Conservation (phyloP, 2,797 vertebrate genomes). For the Enteromius argenteus region DNA sequence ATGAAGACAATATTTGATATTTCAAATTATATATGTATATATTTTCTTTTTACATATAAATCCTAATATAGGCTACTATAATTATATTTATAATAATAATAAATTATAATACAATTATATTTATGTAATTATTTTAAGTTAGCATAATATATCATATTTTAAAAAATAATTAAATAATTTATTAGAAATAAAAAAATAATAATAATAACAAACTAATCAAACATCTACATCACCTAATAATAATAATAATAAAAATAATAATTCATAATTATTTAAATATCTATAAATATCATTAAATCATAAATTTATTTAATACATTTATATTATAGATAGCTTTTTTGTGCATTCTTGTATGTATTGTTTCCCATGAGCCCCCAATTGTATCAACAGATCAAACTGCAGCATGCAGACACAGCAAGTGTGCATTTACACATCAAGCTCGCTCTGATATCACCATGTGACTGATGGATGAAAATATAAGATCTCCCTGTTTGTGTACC, state of each 20-base stretch:
- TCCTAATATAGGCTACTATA: too few species aligned
- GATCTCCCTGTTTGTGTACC: conserved; percentile 71
- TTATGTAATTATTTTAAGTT: too few species aligned
- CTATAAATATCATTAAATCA: too few species aligned
- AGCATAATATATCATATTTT: too few species aligned
- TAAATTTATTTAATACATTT: too few species aligned
- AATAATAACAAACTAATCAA: background rate
- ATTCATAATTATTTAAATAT: too few species aligned
- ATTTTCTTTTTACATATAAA: background rate
- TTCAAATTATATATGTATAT: background rate
- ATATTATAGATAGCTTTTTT: background rate
- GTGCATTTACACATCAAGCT: conserved; percentile 51
- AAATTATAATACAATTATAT: too few species aligned
- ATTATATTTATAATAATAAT: too few species aligned
- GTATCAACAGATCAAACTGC: conserved; percentile 28
- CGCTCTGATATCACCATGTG: conserved; percentile 64
- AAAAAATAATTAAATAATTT: too few species aligned
- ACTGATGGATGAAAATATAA: conserved; percentile 71
- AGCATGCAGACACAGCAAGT: conserved; percentile 11
- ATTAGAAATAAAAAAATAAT: too few species aligned
- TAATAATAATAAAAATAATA: too few species aligned
- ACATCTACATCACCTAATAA: background rate
- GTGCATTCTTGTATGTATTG: background rate
- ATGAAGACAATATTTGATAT: background rate
- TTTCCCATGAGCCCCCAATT: background rate